These are phyloP conservation scores for Pseudomyrmex concolor DNA, from an alignment of 1,140 invertebrate genomes.

Conservation along the genomic window DNA sequence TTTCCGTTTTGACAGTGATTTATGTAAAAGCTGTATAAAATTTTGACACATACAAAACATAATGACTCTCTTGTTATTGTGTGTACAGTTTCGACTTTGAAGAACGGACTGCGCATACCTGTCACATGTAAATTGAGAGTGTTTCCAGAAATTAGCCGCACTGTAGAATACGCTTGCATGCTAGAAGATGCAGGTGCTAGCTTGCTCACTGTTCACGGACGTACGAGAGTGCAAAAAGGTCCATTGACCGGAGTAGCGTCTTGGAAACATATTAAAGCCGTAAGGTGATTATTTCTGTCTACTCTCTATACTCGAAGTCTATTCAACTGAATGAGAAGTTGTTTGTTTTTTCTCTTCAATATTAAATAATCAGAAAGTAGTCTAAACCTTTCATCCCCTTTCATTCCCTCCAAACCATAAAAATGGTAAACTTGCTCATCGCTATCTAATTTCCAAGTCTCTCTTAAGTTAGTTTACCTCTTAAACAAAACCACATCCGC, in stretches of 20 bases:
- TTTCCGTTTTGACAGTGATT: neutral
- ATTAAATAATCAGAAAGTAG: too few relatives aligned
- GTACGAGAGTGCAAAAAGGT: constrained; percentile 98
- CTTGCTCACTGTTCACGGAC: constrained; percentile 97
- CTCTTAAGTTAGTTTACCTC: too few relatives aligned
- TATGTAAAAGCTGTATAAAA: neutral
- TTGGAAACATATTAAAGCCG: constrained; percentile 96
- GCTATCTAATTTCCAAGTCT: too few relatives aligned
- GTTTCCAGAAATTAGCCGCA: constrained; percentile 94
- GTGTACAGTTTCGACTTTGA: constrained; percentile 80
- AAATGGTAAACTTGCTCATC: too few relatives aligned
- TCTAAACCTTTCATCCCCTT: too few relatives aligned
- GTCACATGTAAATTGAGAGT: constrained; percentile 98
- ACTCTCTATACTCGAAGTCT: neutral
- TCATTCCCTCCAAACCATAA: too few relatives aligned
- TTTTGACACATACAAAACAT: neutral
- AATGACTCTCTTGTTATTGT: constrained; percentile 26
- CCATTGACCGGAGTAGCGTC: constrained; percentile 96
- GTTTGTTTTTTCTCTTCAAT: neutral
- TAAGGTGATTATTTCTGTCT: constrained; percentile 88
- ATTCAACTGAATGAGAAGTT: neutral
- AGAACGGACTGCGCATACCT: constrained; percentile 91
- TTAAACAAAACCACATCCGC: too few relatives aligned
- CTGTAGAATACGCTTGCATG: constrained; percentile 97
- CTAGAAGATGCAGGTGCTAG: constrained; percentile 96